phyloP scores from a whole-genome alignment of 2,888 invertebrate species.

The Pseudococcus viburni region DNA sequence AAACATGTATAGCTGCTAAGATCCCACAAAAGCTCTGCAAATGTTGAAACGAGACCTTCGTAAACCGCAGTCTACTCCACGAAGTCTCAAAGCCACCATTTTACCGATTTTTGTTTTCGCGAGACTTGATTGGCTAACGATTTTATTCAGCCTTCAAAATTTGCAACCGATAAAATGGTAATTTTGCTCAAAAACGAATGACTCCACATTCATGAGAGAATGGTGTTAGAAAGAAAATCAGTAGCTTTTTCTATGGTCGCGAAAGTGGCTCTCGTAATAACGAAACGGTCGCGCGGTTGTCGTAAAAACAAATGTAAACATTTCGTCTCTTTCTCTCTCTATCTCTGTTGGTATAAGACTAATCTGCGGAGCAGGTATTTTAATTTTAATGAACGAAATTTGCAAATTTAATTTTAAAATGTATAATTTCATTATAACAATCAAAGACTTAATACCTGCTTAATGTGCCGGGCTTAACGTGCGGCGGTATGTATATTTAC shows the following conservation, averaged over 20 bases:
- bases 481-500: conserved; percentile 17
- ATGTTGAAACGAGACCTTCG: neutral
- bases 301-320: conserved; percentile 31
- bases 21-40: neutral
- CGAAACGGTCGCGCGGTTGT: neutral
- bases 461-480: conserved; percentile 11
- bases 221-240: too few relatives aligned
- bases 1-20: neutral
- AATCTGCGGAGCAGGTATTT: conserved; percentile 18
- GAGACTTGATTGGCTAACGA: too few relatives aligned
- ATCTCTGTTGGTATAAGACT: neutral
- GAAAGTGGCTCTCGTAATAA: neutral
- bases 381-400: conserved; percentile 35
- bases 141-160: too few relatives aligned
- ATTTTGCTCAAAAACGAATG: too few relatives aligned
- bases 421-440: conserved; percentile 35
- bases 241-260: neutral
- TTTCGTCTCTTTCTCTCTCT: neutral
- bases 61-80: neutral
- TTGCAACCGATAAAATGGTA: too few relatives aligned
- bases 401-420: conserved; percentile 35
- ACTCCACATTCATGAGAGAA: too few relatives aligned
- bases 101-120: too few relatives aligned
- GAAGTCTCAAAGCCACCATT: too few relatives aligned
- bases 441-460: conserved; percentile 27